Base-by-base conservation (phyloP, 2,113 vertebrate genomes). In the Labeo rohita region DNA sequence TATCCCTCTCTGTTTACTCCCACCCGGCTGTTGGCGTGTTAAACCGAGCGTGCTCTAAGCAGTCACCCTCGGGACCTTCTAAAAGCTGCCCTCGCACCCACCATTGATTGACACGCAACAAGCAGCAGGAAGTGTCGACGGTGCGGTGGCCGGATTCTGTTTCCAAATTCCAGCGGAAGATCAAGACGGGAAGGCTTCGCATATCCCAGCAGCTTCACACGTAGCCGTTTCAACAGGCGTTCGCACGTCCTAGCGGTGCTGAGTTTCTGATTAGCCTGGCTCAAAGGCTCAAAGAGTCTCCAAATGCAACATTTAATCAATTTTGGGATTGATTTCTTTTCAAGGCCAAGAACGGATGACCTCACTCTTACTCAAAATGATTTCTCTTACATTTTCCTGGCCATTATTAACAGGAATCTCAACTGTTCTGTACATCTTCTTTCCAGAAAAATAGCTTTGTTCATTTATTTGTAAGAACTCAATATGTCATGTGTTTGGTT, bases 101-200 rank as follows among this genome's bases (percentile, higher is more conserved):
- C 83, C 94, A 94, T 93, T 95, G 95, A 95, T 94, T 94, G 94
- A 94, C 93, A 92, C 83, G 89, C 90, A 93, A 94, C 94, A 94
- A 93, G 93, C 90, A 89, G 87, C 43, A 85, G 90, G 91, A 93
- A 91, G 90, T 92, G 92, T 93, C 91, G 93, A 94, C 93, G 92
- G 90, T 90, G 87, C 88, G 89, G 87, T 91, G 92, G 92, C 92
- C 80, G 52, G 63, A 90, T 91, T 91, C 90, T 87, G 86, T 91
- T 91, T 91, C 89, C 92, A 93, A 92, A 93, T 91, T 92, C 89
- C 92, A 89, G 89, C 63, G 74, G 86, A 52, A 28, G 45, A 82
- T 82, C 63, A 70, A 70, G 80, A 70, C 9, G 16, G 49, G 61
- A 66, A 34, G 61, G 39, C n/a, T 61, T 68, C 5, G 15, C 23